Base-by-base conservation (phyloP, 2,797 vertebrate species). In the Falco cherrug region DNA sequence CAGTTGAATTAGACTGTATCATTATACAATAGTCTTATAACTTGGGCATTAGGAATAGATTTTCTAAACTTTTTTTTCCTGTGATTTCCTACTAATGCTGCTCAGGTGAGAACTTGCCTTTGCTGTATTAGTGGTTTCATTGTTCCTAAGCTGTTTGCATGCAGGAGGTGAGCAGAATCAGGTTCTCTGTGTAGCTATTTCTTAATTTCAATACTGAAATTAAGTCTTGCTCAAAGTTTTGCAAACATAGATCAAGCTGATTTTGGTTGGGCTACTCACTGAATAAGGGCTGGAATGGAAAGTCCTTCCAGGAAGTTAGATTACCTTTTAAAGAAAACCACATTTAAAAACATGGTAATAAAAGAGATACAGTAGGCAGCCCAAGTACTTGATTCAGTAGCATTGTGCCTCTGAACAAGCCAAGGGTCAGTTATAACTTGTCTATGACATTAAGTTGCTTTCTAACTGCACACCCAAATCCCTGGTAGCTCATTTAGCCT, bases 41-140 rank as follows among this genome's bases (percentile, higher is more conserved):
- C 68, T 84, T 91, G 35, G 41, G 70, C 54, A 79, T 90, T 91
- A 94, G 39, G 24, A 88, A 78, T 82, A 76, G 59, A 68, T 97
- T 96, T 94, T 87, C 50, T 83, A 54, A 75, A 68, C 29, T 45
- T 16, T 81, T 76, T 75, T 75, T 84, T 33, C 6, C 41, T 80
- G 15, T 93, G 47, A 35, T 87, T 86, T 87, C 29, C 43, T 75
- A 25, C 33, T 91, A 69, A 86, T 90, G 51, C 39, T 56, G 90
- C 53, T 93, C 54, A 96, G 82, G 67, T 94, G 76, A 91, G 54
- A 69, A 59, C 25, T 88, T 91, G 31, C 63, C 56, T 88, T 5
- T 2, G 3, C 50, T 93, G 15, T 88, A 19, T 84, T 81, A 81
- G 76, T 67, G n/a, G n/a, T 78, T 92, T 95, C 33, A 63, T 41